Evolutionary conservation across 2,113 vertebrate genomes (phyloP), one percentile per base, ranked within the genome.

Genomic region (Propithecus coquereli): DNA sequence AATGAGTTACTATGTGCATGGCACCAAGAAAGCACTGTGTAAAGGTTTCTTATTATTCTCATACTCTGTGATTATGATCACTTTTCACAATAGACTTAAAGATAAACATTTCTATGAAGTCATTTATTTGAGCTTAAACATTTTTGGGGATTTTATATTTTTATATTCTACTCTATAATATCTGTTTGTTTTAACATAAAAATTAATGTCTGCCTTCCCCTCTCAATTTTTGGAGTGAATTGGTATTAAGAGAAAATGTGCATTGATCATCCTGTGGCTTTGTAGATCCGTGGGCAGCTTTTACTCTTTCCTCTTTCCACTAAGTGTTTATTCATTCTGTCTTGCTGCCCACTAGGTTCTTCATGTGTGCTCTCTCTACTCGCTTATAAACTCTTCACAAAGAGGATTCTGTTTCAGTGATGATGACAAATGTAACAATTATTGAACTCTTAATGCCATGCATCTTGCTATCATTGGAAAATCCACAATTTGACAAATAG

Each of bases 391-490:
- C 14, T 66, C 70, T 83, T 79, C 71, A 85, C 34, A 66, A 59
- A 47, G 37, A 84, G 27, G 22, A 32, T 59, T 71, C 66, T 81
- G 22, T 83, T 47, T 86, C 27, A 5, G 34, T 68, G 57, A 17
- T 86, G 74, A 73, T 25, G 23, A 63, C 40, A 82, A 12, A 34
- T 59, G 3, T 8, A 57, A 84, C 54, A 76, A 14, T 59, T 65
- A 71, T 47, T 12, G 8, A 68, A 68, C 45, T 73, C 13, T 10
- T 34, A 61, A 25, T 45, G 45, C 22, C 45, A 18, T 14, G 27
- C 25, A 22, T 91, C 40, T 95, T 89, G 18, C 27, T 90, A 57
- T 86, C 65, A n/a, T 52, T 86, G 70, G 73, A 90, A 93, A 90
- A 43, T 73, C 40, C 30, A 30, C 18, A 25, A n/a, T 92, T 87